Conservation (phyloP, 2,797 vertebrate species). For the Paratrypauchen microcephalus region DNA sequence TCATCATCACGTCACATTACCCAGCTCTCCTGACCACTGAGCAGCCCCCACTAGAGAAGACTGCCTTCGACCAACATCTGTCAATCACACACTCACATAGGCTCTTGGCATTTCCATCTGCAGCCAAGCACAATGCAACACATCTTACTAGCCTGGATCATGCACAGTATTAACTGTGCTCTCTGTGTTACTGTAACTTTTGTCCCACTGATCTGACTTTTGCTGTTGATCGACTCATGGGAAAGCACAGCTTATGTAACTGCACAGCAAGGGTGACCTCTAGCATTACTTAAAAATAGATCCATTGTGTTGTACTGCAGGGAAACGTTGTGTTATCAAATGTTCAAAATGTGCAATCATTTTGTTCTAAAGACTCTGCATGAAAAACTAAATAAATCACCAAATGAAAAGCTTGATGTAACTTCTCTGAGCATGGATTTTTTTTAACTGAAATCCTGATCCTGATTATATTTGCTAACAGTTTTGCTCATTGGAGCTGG, state of each 20-base stretch:
- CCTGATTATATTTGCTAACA: too few species aligned
- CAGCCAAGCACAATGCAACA: conserved; percentile 46
- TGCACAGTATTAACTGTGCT: neutral
- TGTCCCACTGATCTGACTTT: neutral
- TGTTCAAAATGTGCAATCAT: neutral
- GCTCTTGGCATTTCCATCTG: conserved; percentile 56
- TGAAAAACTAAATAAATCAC: neutral
- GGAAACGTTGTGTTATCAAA: neutral
- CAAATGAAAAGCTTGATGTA: too few species aligned
- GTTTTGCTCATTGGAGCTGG: too few species aligned
- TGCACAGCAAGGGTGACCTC: neutral
- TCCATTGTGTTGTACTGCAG: neutral
- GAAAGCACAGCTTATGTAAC: neutral
- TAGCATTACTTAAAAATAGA: neutral
- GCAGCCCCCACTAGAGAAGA: conserved; percentile 57
- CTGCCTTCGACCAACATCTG: conserved; percentile 63
- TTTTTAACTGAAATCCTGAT: too few species aligned
- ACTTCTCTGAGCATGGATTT: too few species aligned
- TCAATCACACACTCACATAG: conserved; percentile 58
- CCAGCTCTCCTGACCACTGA: conserved; percentile 68
- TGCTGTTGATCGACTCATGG: neutral
- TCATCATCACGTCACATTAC: conserved; percentile 72
- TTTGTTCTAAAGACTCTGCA: neutral
- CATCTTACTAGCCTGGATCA: conserved; percentile 20
- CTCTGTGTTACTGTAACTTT: neutral